Evolutionary conservation across 1,140 invertebrate genomes (phyloP).

Genomic region (Megalopta genalis): DNA sequence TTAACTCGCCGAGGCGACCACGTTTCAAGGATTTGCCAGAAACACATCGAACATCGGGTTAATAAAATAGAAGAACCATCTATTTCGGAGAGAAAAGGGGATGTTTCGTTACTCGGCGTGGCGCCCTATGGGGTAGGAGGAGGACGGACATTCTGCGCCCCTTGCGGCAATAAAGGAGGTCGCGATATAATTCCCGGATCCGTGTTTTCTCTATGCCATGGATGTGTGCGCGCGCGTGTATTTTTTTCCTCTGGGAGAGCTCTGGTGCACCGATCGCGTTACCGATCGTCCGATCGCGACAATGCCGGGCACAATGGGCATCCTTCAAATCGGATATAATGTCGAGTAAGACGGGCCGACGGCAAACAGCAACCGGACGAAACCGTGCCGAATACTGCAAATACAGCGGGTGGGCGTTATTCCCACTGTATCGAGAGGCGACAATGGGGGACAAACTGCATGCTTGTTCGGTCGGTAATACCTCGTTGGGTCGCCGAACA

Average conservation of each 20-base stretch:
- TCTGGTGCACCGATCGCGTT: slow-evolving; percentile 30
- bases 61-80: background rate
- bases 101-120: background rate
- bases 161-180: background rate
- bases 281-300: slow-evolving; percentile 39
- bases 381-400: slow-evolving; percentile 64
- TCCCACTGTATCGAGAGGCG: slow-evolving; percentile 73
- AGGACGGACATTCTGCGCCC: too few relatives aligned
- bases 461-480: slow-evolving; percentile 77
- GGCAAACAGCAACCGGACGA: slow-evolving; percentile 64
- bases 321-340: slow-evolving; percentile 66
- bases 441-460: slow-evolving; percentile 75
- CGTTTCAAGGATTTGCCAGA: background rate
- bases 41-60: background rate
- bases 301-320: slow-evolving; percentile 51
- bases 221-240: too few relatives aligned
- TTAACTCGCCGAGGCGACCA: background rate
- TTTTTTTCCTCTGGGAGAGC: background rate
- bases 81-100: background rate
- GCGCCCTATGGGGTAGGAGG: background rate
- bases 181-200: slow-evolving; percentile 3
- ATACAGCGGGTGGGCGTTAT: slow-evolving; percentile 73
- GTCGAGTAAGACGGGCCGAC: slow-evolving; percentile 62
- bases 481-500: slow-evolving; percentile 76
- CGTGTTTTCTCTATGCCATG: background rate